Conservation (phyloP, 2,113 vertebrate species). For the Salminus brasiliensis region DNA sequence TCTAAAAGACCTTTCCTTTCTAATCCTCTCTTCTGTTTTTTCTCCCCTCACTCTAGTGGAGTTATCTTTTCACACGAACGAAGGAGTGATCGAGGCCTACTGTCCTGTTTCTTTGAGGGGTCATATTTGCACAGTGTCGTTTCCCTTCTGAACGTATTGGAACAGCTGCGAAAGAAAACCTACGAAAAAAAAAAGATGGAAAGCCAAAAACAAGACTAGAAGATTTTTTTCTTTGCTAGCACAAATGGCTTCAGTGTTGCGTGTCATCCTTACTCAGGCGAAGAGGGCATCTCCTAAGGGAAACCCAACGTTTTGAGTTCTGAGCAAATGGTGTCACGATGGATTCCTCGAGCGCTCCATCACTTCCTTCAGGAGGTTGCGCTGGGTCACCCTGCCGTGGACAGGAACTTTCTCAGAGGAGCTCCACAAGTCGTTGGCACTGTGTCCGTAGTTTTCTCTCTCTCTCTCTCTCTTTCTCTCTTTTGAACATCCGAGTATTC, state of each 20-base stretch:
- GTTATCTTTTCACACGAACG: slow-evolving; percentile 67
- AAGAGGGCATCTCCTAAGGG: slow-evolving; percentile 50
- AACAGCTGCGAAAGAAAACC: slow-evolving; percentile 38
- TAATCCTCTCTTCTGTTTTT: slow-evolving; percentile 74
- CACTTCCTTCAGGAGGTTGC: slow-evolving; percentile 37
- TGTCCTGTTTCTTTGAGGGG: slow-evolving; percentile 56
- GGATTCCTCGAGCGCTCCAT: slow-evolving; percentile 54
- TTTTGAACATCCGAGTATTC: slow-evolving; percentile 62
- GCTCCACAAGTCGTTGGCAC: slow-evolving; percentile 40
- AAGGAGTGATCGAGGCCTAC: slow-evolving; percentile 62
- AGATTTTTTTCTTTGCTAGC: slow-evolving; percentile 59
- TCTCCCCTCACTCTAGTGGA: slow-evolving; percentile 73
- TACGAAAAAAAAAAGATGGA: slow-evolving; percentile 42
- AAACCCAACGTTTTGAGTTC: slow-evolving; percentile 44
- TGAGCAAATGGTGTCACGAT: slow-evolving; percentile 57
- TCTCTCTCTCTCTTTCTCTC: slow-evolving; percentile 34
- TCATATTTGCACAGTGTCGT: slow-evolving; percentile 76
- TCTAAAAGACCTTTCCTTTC: slow-evolving; percentile 70
- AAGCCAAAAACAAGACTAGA: slow-evolving; percentile 72
- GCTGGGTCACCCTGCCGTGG: slow-evolving; percentile 52
- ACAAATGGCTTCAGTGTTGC: slow-evolving; percentile 61
- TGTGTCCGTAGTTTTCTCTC: slow-evolving; percentile 48
- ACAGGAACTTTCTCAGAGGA: slow-evolving; percentile 56
- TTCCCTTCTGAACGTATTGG: slow-evolving; percentile 62
- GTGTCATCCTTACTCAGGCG: slow-evolving; percentile 50